A percentile compares a stretch with the other conserved stretches of the same genome.
Conservation (phyloP, 1,140 invertebrate species). For the Maconellicoccus hirsutus region DNA sequence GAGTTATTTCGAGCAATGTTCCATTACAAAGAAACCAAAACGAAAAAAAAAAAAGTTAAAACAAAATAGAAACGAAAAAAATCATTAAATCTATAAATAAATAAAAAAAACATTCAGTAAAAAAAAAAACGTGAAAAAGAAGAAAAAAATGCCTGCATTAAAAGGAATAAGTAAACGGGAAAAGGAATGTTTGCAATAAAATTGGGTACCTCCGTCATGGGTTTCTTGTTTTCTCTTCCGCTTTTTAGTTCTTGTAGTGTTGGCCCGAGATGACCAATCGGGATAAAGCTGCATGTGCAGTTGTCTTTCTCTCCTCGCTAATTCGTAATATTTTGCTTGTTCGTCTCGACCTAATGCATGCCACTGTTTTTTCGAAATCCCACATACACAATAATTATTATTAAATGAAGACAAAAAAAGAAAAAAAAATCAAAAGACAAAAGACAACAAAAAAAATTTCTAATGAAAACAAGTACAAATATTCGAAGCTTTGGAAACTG, state of each 20-base stretch:
- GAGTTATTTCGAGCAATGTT: not conserved
- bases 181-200: constrained; percentile 7
- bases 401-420: constrained; percentile 24
- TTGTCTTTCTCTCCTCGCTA: constrained; percentile 94
- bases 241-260: constrained; percentile 95
- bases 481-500: not conserved
- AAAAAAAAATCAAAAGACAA: constrained; percentile 24
- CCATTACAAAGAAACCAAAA: not conserved
- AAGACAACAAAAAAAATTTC: constrained; percentile 10
- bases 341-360: constrained; percentile 95
- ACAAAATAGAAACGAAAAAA: constrained; percentile 12
- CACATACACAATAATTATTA: constrained; percentile 90
- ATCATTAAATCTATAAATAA: constrained; percentile 24
- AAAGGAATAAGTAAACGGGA: constrained; percentile 17
- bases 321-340: constrained; percentile 99
- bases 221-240: constrained; percentile 98
- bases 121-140: constrained; percentile 27
- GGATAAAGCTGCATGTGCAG: constrained; percentile 98
- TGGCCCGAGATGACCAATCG: constrained; percentile 96
- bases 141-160: constrained; percentile 26
- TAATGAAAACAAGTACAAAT: not conserved
- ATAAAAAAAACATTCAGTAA: constrained; percentile 25
- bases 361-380: constrained; percentile 91
- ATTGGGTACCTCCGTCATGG: constrained; percentile 59
- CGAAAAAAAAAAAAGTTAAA: constrained; percentile 14